Conservation (phyloP, 2,888 invertebrate genomes). For the Eristalinus aeneus region DNA sequence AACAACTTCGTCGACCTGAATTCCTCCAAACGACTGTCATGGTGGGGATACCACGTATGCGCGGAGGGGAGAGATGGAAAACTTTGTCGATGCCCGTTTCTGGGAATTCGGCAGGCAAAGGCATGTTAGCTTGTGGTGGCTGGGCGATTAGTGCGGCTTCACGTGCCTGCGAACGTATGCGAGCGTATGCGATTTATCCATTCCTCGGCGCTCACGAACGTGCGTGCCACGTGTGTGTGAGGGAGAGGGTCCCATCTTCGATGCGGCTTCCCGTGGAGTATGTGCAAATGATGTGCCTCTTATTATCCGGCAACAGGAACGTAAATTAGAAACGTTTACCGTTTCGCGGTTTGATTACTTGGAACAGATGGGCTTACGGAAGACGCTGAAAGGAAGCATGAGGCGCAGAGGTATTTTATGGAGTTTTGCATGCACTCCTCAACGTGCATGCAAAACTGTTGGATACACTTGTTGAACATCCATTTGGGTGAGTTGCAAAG, state of each 20-base stretch:
- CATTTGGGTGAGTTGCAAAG: neutral
- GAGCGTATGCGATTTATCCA: neutral
- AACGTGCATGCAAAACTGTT: neutral
- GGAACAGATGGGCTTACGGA: neutral
- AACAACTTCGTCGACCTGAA: neutral
- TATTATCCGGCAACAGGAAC: neutral
- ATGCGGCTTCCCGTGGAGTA: neutral
- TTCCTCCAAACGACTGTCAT: neutral
- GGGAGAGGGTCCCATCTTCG: neutral
- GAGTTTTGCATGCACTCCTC: neutral
- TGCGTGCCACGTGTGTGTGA: neutral
- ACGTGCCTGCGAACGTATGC: neutral
- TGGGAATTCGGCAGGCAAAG: neutral
- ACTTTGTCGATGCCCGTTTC: conserved; percentile 26
- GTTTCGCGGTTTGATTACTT: neutral
- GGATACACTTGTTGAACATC: neutral
- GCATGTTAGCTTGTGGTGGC: conserved; percentile 1
- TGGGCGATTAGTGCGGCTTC: conserved; percentile 13
- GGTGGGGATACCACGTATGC: neutral
- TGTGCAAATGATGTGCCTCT: neutral
- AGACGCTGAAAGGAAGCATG: neutral
- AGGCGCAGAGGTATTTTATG: neutral
- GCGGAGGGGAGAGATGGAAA: conserved; percentile 7
- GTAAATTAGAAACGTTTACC: neutral
- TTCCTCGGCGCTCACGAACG: neutral